phyloP scores from a whole-genome alignment of 2,888 invertebrate genomes.

The Drosophila glabriapex region DNA sequence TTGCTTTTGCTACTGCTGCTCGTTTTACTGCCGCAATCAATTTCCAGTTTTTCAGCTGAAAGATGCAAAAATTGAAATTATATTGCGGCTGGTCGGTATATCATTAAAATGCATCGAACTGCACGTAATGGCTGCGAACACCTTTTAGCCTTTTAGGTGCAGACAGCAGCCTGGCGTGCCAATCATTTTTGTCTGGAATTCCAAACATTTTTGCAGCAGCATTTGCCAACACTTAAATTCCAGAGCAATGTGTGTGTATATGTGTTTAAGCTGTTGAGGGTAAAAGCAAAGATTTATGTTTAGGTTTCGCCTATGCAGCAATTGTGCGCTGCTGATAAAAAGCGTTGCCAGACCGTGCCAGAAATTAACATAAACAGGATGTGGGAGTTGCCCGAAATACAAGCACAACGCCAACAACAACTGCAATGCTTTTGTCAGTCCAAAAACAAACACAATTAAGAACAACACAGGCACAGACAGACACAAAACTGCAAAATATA shows the following conservation, averaged over 20 bases:
- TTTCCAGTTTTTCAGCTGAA: conserved; percentile 72
- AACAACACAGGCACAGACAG: conserved; percentile 20
- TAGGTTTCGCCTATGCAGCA: conserved; percentile 49
- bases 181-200: conserved; percentile 55
- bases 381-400: conserved; percentile 69
- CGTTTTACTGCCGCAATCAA: conserved; percentile 59
- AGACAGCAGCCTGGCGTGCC: conserved; percentile 30
- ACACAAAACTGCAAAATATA: conserved; percentile 33
- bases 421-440: conserved; percentile 31
- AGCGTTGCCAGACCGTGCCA: conserved; percentile 66
- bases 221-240: conserved; percentile 41
- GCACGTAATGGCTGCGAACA: conserved; percentile 61
- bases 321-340: conserved; percentile 38
- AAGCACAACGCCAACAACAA: conserved; percentile 31
- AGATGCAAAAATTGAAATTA: conserved; percentile 77
- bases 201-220: conserved; percentile 41
- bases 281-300: conserved; percentile 46
- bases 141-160: conserved; percentile 33
- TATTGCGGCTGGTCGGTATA: conserved; percentile 63
- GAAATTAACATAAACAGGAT: conserved; percentile 82
- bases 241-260: conserved; percentile 4
- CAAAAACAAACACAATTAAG: conserved; percentile 64
- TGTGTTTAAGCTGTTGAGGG: conserved; percentile 6
- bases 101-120: conserved; percentile 75
- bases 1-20: conserved; percentile 20